Base-by-base conservation (phyloP, 2,888 invertebrate genomes). In the Drosophila maculinotata region DNA sequence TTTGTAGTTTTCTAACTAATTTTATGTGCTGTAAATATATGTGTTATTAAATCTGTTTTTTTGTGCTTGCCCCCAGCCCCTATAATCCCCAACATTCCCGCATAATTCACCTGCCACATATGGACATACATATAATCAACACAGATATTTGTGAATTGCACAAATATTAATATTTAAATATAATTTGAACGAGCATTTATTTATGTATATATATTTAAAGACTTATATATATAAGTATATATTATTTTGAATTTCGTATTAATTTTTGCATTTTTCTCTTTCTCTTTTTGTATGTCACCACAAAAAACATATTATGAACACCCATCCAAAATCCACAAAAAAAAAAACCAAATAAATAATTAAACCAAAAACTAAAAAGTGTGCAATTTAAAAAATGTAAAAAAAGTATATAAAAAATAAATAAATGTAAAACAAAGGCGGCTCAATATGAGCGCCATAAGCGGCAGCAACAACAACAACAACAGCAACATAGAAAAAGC, bases 381-480 rank as follows among this genome's bases (percentile, higher is more conserved):
- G 70, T 66, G 66, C 41, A 67, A 65, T 20, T 20, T n/a, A 44
- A 59, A 48, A 26, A 51, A 23, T 28, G 6, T 33, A 41, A 44
- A 28, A 42, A 62, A 54, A 47, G 25, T 9, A 38, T 12, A 33
- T 28, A 31, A 41, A 47, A 39, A n/a, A 14, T 15, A n/a, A 39
- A 35, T 45, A 51, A 57, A 60, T 60, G 48, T 47, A 64, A 63
- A 33, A 52, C 20, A 38, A 62, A 54, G 39, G 70, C 58, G 33
- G 64, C 78, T 80, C 80, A 79, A 69, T 15, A 77, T 83, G 86
- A 80, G 83, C 83, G 39, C 38, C 51, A 41, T 39, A 54, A 48
- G 44, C n/a, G 49, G 48, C 56, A 63, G 38, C 58, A 57, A 39
- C 47, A 59, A 39, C 30, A 58, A 67, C 26, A 58, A 52, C 39